These are phyloP conservation scores for Cliona cf. orientalis DNA, from an alignment of 37 sponge, comb jelly and placozoan genomes.

Conservation along the genomic window DNA sequence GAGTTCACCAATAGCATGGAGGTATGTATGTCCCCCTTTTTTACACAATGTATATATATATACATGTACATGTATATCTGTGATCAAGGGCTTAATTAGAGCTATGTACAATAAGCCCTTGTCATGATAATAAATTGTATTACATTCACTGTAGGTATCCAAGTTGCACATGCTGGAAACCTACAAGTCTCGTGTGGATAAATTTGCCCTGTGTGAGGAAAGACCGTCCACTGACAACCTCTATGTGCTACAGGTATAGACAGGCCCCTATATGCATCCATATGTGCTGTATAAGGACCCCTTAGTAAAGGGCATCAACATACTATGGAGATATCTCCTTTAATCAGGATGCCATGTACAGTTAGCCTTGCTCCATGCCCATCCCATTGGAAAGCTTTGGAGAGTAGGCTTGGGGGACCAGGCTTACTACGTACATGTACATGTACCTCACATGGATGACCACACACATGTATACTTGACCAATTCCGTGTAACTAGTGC, in stretches of 20 bases:
- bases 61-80: not conserved
- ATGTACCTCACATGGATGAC: not conserved
- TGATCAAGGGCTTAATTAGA: not conserved
- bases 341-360: no score
- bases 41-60: not conserved
- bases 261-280: not conserved
- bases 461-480: not conserved
- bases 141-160: not conserved
- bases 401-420: not conserved
- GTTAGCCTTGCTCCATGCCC: no score
- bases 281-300: not conserved
- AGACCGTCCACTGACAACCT: conserved; percentile 33
- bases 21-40: conserved; percentile 5
- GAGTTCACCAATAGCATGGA: conserved; percentile 23
- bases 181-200: conserved; percentile 52
- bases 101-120: not conserved
- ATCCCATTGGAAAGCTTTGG: no score
- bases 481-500: no score
- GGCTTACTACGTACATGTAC: not conserved
- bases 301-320: no score
- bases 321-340: no score
- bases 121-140: not conserved
- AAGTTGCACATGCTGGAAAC: conserved; percentile 52
- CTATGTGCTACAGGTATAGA: conserved; percentile 33
- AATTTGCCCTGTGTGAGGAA: conserved; percentile 62